Conservation (phyloP, 2,113 vertebrate species). For the Potamarius usumacintae region DNA sequence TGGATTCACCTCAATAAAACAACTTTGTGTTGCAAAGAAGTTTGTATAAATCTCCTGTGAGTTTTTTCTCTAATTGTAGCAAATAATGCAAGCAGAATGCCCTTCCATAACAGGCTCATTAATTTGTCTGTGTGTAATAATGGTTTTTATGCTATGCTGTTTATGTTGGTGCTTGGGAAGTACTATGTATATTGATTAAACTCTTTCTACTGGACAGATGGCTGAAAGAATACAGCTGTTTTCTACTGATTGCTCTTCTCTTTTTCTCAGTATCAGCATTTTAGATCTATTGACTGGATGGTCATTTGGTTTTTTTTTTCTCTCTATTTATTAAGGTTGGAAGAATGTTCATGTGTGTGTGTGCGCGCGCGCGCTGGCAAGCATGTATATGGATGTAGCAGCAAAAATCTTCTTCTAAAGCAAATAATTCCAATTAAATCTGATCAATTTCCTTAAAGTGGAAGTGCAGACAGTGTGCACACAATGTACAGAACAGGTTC, state of each 20-base stretch:
- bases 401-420: neutral
- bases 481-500: neutral
- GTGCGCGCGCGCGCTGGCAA: neutral
- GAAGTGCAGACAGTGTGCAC: neutral
- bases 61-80: neutral
- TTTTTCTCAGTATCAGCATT: constrained; percentile 36
- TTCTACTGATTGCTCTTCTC: constrained; percentile 17
- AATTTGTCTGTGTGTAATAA: neutral
- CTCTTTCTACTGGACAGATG: neutral
- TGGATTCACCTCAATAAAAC: neutral
- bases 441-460: neutral
- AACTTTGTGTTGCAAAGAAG: neutral
- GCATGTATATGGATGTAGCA: neutral
- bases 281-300: constrained; percentile 34
- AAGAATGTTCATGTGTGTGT: constrained; percentile 5
- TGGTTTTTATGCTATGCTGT: neutral
- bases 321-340: constrained; percentile 20
- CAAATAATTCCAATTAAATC: neutral
- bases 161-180: constrained; percentile 1
- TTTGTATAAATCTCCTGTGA: neutral
- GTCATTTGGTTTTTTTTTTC: constrained; percentile 11
- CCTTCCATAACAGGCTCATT: neutral
- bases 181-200: constrained; percentile 32
- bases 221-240: constrained; percentile 32
- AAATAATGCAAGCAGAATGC: neutral